Base-by-base conservation (phyloP, 2,113 vertebrate genomes). In the Chlamydotis undulata region DNA sequence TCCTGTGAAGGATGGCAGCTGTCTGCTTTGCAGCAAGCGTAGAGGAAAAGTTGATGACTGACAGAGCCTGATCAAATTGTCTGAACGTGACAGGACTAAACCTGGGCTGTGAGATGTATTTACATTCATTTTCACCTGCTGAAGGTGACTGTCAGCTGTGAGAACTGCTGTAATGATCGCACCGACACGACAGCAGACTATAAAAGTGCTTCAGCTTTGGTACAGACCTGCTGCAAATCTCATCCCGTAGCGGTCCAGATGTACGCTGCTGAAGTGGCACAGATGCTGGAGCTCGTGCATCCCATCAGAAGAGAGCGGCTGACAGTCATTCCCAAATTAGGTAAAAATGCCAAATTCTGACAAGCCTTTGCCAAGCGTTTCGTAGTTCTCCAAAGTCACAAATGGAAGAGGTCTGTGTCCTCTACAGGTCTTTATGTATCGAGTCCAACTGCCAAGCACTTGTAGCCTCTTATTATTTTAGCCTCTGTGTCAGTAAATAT, bases 391-490 rank as follows among this genome's bases (percentile, higher is more conserved):
- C 12, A 24, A 35, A 89, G 81, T 87, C 63, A 92, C 45, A 83
- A 81, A 28, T 81, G 77, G 52, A 37, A 76, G 88, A 91, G 37
- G 31, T 61, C 83, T 84, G 18, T 39, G 73, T 80, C 77, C 55
- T 80, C 29, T 68, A 95, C 47, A 82, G 90, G 69, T 94, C 69
- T 89, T 82, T 19, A 37, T 71, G 65, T 85, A 28, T 79, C 4
- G 1, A 79, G 55, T 79, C 45, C 70, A 73, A 18, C 65, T 79
- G 92, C 82, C 94, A 96, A 87, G 83, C 74, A 88, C 89, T 96
- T 94, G 65, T 67, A 92, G 37, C 85, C 78, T 87, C 49, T 94
- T 93, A 67, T 91, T 96, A 93, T 79, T 94, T 82, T 76, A 87
- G 74, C 4, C 13, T 81, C 60, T 8, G 6, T 95, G 80, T 82